Percentiles rank a stretch among this genome's conserved stretches.
These are phyloP conservation scores for Clamator glandarius DNA, from an alignment of 2,797 vertebrate species.

Conservation along the genomic window DNA sequence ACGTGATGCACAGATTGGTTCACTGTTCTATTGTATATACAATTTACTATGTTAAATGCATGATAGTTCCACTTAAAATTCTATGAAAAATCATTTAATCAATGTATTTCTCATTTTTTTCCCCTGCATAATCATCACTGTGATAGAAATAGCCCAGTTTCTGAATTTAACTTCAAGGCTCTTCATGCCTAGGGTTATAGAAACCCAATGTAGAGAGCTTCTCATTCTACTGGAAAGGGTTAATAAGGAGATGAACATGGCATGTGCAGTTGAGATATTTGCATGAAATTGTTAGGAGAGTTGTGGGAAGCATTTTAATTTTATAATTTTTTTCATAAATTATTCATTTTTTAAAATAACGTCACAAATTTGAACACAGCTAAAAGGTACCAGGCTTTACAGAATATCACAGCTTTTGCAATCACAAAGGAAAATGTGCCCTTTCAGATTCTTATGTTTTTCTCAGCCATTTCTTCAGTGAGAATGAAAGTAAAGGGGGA, in stretches of 20 bases:
- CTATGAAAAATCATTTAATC: neutral
- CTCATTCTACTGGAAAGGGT: neutral
- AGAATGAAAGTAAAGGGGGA: neutral
- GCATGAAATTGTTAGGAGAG: slow-evolving; percentile 38
- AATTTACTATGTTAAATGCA: neutral
- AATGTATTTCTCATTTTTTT: neutral
- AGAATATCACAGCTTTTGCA: neutral
- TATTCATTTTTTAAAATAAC: slow-evolving; percentile 26
- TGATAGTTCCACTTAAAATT: neutral
- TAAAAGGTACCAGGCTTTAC: slow-evolving; percentile 1
- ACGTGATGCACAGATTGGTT: neutral
- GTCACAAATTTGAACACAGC: neutral
- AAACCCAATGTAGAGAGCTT: neutral
- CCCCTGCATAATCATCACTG: neutral
- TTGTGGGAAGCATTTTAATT: slow-evolving; percentile 42
- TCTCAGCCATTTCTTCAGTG: slow-evolving; percentile 12
- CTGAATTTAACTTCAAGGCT: neutral
- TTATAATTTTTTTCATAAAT: slow-evolving; percentile 53
- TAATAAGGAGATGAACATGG: neutral
- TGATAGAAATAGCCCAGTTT: neutral
- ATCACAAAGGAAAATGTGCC: neutral
- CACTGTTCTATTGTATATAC: neutral
- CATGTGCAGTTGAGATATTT: slow-evolving; percentile 11
- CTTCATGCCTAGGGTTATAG: neutral
- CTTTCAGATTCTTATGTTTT: slow-evolving; percentile 34